Evolutionary conservation across 2,113 vertebrate genomes (phyloP).

Genomic region (Machaerirhynchus nigripectus): DNA sequence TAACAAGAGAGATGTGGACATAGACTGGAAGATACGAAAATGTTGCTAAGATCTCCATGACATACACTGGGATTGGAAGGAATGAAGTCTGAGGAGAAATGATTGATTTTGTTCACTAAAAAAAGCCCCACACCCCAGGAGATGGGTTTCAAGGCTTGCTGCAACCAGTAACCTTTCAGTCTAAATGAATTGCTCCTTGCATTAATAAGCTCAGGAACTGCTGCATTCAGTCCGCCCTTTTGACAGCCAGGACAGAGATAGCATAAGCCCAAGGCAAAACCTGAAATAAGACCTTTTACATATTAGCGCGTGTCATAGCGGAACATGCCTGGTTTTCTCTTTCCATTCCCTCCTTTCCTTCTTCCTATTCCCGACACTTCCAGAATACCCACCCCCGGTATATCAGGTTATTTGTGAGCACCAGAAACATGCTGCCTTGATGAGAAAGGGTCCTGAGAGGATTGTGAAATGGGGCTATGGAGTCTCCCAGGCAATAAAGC

Average conservation of each 20-base stretch:
- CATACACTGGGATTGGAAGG: background rate
- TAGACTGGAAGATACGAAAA: background rate
- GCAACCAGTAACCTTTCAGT: background rate
- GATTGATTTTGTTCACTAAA: background rate
- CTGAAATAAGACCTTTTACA: background rate
- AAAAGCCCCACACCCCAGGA: accelerated
- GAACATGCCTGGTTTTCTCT: background rate
- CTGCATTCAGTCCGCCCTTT: background rate
- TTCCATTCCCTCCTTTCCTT: background rate
- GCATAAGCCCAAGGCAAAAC: background rate
- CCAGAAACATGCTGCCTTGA: background rate
- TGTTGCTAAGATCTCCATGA: background rate
- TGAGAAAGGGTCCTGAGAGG: background rate
- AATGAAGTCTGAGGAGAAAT: background rate
- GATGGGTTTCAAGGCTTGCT: background rate
- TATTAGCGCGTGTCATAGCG: background rate
- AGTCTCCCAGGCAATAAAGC: background rate
- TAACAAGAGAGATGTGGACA: background rate
- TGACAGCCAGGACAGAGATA: background rate
- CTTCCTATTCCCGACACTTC: background rate
- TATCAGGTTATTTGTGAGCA: background rate
- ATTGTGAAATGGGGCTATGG: background rate
- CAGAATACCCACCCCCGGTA: background rate
- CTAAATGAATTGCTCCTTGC: background rate
- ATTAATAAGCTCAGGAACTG: background rate